Evolutionary conservation across 1,140 invertebrate species (phyloP).

Genomic region (Polypedilum vanderplanki): DNA sequence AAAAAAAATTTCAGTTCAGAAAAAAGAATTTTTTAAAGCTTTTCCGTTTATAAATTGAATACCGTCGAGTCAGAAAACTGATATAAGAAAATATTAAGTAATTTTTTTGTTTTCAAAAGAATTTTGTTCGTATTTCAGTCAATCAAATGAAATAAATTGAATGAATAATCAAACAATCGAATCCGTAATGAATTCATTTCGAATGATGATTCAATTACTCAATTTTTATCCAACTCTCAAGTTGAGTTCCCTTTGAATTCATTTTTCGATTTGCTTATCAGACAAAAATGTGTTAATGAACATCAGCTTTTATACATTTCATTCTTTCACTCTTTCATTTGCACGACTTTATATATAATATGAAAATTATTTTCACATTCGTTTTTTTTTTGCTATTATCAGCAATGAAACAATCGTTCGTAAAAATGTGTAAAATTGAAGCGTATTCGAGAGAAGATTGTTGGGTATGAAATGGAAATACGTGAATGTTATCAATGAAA

Average conservation of each 20-base stretch:
- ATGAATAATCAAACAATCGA: neutral
- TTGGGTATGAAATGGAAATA: neutral
- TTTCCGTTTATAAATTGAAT: no score
- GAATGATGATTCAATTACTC: neutral
- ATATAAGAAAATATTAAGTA: no score
- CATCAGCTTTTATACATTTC: neutral
- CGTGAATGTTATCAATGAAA: neutral
- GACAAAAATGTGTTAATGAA: conserved; percentile 13
- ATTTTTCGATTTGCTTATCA: neutral
- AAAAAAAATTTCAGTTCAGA: no score
- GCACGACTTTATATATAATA: neutral
- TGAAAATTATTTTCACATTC: neutral
- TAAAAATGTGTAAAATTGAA: conserved; percentile 20
- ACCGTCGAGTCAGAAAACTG: no score
- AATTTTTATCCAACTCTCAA: neutral
- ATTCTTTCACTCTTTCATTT: neutral
- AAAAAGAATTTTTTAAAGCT: no score
- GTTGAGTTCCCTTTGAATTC: no score
- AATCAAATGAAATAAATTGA: no score
- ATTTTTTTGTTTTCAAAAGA: no score
- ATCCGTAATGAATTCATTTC: neutral
- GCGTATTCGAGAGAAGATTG: neutral
- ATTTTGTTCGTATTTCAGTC: no score
- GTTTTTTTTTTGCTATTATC: neutral
- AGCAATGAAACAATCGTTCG: conserved; percentile 14